Base-by-base conservation (phyloP, 2,797 vertebrate genomes). In the Strix occidentalis region DNA sequence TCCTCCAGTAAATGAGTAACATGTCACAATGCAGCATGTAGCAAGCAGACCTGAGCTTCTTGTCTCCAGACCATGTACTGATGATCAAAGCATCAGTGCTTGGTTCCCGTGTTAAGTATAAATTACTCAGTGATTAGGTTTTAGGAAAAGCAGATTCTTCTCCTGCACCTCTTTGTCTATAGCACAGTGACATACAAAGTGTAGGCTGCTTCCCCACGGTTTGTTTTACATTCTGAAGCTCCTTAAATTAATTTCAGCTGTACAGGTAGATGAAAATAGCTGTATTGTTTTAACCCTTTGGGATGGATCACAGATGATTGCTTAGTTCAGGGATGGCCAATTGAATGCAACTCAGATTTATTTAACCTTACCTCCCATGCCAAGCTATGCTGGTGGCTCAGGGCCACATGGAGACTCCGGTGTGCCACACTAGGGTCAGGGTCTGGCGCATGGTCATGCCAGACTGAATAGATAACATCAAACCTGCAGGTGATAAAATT, bases 371-470 rank as follows among this genome's bases (percentile, higher is more conserved):
- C 16, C 15, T 43, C 4, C 63, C 18, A 8, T 18, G 43, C 16
- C 39, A 58, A 79, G 16, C 33, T 75, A 19, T 16, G 5, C 54
- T 10, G 46, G 46, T 13, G 54, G 46, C 66, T 89, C n/a, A 39
- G 45, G 48, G n/a, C 25, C 20, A 16, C 26, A 0, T 1, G 21
- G 39, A 77, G 69, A 13, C 29, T 53, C 33, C 9, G 12, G 5
- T 37, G n/a, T 48, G 60, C 13, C 50, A 78, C 25, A 1, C 17
- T 2, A 1, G 37, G 21, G 16, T 33, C 48, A 60, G 61, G 57
- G 48, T 60, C 48, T 53, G 35, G 37, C 0, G 0, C 16, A 1
- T 1, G 5, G 16, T 35, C 11, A 0, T 9, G 53, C 23, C 65
- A 68, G n/a, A 3, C 41, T 7, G 13, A 57, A 33, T 0, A 74